Conservation (phyloP, 2,113 vertebrate genomes). For the rat (Rattus norvegicus) region GRCr8 NC_086036.1:33215001-33215500, state of each 20-base stretch:
- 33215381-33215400: slow-evolving; percentile 25
- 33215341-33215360: slow-evolving; percentile 23
- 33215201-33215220: slow-evolving; percentile 57
- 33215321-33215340: not conserved
- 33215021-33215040: slow-evolving; percentile 81
- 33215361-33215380: slow-evolving; percentile 45
- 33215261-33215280: slow-evolving; percentile 62
- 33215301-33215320: slow-evolving; percentile 45
- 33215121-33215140: slow-evolving; percentile 37
- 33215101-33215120: slow-evolving; percentile 63
- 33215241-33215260: slow-evolving; percentile 62
- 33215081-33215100: slow-evolving; percentile 65
- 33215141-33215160: slow-evolving; percentile 52
- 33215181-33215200: not conserved
- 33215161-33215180: slow-evolving; percentile 41
- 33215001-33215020: slow-evolving; percentile 68
- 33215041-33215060: slow-evolving; percentile 63
- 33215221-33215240: slow-evolving; percentile 43
- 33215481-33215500: not conserved
- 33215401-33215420: not conserved
- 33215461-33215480: not conserved
- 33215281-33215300: slow-evolving; percentile 38
- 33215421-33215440: not conserved
- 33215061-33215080: slow-evolving; percentile 69
- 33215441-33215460: not conserved